Evolutionary conservation across 2,888 invertebrate genomes (phyloP), one percentile per base, ranked within the genome.

Genomic region (Omphaloscelis lunosa): DNA sequence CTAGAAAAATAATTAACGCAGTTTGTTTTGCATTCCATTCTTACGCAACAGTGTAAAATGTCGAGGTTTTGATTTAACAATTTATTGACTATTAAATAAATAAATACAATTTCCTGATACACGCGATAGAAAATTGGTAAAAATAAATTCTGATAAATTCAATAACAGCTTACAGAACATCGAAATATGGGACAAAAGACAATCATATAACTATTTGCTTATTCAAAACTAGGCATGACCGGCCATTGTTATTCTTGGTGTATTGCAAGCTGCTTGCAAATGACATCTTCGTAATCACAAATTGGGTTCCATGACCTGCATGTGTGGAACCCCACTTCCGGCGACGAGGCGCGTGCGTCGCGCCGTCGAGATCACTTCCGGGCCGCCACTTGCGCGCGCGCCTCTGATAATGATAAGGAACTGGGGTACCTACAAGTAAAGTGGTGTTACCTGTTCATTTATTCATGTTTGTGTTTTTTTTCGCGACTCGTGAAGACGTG

Each of bases 301-400:
- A 90, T 90, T 90, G 92, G 92, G 95, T 94, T 95, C 93, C 92
- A 91, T 94, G 96, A 95, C 95, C 95, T 89, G 91, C 85, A 83
- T 86, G 89, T 84, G 84, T 87, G 86, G 91, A 89, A 84, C 85
- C 88, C 89, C 88, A 91, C 91, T 94, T 95, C 95, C 95, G 93
- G 90, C 59, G 77, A 68, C 20, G 67, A 77, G 88, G 92, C 90
- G 89, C 89, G 90, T 88, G 90, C 90, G 89, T 82, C 86, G 91
- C 85, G 77, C 66, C 85, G 92, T 87, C 92, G 93, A 95, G 95
- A 95, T 94, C 92, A 92, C 92, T 94, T 95, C 95, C 95, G 93
- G 72, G 72, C 76, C 80, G 80, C 72, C 84, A 86, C 87, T 88
- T 84, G 91, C 91, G 90, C 89, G 86, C 80, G 91, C 90, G 90